Percentiles rank a stretch among this genome's conserved stretches.
Evolutionary conservation across 2,113 vertebrate genomes (phyloP).

Genomic region (Embiotoca jacksoni): DNA sequence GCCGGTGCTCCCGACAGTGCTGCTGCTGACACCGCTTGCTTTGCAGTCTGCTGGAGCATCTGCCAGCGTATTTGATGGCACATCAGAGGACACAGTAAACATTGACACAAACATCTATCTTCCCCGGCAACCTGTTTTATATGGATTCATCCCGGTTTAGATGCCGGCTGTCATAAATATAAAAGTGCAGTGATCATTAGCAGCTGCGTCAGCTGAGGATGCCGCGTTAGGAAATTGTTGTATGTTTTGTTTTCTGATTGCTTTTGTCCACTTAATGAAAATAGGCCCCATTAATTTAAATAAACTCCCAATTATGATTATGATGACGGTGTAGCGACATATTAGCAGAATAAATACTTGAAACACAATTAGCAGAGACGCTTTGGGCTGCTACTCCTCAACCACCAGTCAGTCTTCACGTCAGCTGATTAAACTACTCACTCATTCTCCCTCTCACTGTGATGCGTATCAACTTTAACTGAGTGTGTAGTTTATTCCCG

Average conservation of each 20-base stretch:
- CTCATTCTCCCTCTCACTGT: neutral
- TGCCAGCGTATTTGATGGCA: constrained; percentile 61
- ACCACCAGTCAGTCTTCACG: neutral
- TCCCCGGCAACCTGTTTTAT: constrained; percentile 43
- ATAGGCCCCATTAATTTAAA: constrained; percentile 28
- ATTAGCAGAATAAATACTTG: constrained; percentile 52
- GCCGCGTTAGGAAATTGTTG: neutral
- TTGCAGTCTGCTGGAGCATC: constrained; percentile 59
- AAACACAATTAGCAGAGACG: constrained; percentile 35
- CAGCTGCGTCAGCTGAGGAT: constrained; percentile 25
- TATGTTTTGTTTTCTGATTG: constrained; percentile 27
- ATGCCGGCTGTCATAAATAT: constrained; percentile 47
- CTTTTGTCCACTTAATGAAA: constrained; percentile 25
- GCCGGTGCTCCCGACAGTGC: constrained; percentile 9
- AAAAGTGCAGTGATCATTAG: constrained; percentile 40
- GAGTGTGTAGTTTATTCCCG: neutral
- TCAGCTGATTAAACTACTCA: neutral
- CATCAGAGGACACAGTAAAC: constrained; percentile 67
- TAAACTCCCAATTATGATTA: constrained; percentile 57
- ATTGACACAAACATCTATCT: constrained; percentile 68
- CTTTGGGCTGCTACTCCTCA: constrained; percentile 23
- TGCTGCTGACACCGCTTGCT: constrained; percentile 38
- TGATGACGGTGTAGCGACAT: constrained; percentile 20
- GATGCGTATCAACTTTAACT: neutral
- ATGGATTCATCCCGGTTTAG: constrained; percentile 50